Evolutionary conservation across 2,888 invertebrate species (phyloP).

Genomic region (Sturmia bella): DNA sequence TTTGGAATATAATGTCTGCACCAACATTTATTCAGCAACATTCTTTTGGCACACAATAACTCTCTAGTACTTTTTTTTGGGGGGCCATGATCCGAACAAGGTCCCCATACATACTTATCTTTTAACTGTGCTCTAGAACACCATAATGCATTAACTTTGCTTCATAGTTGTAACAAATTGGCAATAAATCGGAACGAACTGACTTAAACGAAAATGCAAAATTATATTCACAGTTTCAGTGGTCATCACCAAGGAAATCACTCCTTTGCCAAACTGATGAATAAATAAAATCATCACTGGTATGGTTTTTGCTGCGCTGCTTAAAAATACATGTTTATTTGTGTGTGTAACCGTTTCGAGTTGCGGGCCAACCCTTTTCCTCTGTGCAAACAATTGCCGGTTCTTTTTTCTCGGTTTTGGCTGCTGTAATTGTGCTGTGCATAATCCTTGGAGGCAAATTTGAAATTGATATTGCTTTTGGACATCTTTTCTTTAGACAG

Average conservation of each 20-base stretch:
- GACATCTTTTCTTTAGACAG: constrained; percentile 64
- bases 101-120: too few relatives aligned
- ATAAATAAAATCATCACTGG: constrained; percentile 20
- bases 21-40: too few relatives aligned
- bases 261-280: constrained; percentile 2
- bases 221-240: neutral
- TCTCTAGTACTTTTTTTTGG: too few relatives aligned
- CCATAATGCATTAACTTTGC: too few relatives aligned
- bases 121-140: too few relatives aligned
- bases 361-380: constrained; percentile 58
- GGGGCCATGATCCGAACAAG: too few relatives aligned
- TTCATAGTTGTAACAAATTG: too few relatives aligned
- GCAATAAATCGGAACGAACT: too few relatives aligned
- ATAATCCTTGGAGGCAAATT: constrained; percentile 57
- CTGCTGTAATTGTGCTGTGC: constrained; percentile 15
- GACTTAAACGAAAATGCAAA: neutral
- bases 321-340: constrained; percentile 18
- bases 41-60: too few relatives aligned
- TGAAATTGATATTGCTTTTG: constrained; percentile 73
- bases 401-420: constrained; percentile 5
- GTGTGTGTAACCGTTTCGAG: constrained; percentile 24
- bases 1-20: too few relatives aligned
- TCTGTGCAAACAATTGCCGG: neutral
- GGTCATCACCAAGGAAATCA: constrained; percentile 7
- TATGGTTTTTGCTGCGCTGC: constrained; percentile 1